A percentile compares a stretch with the other conserved stretches of the same genome.
Conservation (phyloP, 2,888 invertebrate species). For the Incurvaria masculella region DNA sequence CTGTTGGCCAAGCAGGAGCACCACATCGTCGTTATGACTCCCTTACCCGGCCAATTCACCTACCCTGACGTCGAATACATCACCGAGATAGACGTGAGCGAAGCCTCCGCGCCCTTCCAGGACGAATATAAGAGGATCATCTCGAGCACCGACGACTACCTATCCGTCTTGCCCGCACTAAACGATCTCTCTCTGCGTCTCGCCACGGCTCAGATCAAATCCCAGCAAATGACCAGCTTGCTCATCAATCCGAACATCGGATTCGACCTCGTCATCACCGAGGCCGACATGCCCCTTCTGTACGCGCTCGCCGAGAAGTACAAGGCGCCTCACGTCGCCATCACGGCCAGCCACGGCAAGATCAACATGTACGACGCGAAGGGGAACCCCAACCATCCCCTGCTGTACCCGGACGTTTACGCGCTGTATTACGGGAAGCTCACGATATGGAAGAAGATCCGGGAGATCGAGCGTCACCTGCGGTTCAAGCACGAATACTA, state of each 20-base stretch:
- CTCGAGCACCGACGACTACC: conserved; percentile 38
- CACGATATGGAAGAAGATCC: conserved; percentile 36
- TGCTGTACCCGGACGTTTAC: conserved; percentile 48
- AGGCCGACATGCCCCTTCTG: conserved; percentile 47
- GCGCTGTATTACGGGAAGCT: conserved; percentile 37
- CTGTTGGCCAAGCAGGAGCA: conserved; percentile 35
- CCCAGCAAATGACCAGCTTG: conserved; percentile 38
- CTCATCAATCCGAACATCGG: conserved; percentile 38
- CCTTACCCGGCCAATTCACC: conserved; percentile 40
- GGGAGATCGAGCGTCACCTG: conserved; percentile 31
- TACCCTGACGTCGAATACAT: conserved; percentile 34
- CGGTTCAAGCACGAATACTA: conserved; percentile 37
- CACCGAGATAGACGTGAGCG: conserved; percentile 37
- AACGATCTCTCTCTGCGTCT: conserved; percentile 36
- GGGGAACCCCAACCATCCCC: conserved; percentile 51
- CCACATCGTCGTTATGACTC: conserved; percentile 40
- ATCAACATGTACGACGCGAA: conserved; percentile 47
- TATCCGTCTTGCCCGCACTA: conserved; percentile 26
- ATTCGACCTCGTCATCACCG: conserved; percentile 57
- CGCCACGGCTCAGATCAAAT: conserved; percentile 38
- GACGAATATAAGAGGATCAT: conserved; percentile 33
- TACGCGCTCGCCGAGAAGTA: conserved; percentile 54
- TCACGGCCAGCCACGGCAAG: conserved; percentile 46
- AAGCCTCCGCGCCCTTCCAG: conserved; percentile 36
- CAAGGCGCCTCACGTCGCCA: conserved; percentile 49